Conservation (phyloP, 2,888 invertebrate species). For the Archaeoteleia sp. region DNA sequence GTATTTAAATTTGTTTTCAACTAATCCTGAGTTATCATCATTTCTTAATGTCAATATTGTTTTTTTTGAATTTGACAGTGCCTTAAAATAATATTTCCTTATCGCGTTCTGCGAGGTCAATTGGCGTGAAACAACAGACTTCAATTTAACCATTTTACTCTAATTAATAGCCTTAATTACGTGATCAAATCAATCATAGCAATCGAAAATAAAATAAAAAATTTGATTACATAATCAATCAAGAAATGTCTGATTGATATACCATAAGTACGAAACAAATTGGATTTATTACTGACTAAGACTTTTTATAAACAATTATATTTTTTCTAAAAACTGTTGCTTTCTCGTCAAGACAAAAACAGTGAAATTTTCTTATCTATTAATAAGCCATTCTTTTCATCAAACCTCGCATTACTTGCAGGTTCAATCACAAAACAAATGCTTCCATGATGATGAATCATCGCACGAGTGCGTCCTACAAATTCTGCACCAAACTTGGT, state of each 20-base stretch:
- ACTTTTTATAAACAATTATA: too few species aligned
- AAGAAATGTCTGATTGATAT: neutral
- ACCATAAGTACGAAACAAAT: too few species aligned
- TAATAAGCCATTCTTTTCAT: too few species aligned
- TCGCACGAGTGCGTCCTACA: constrained; percentile 22
- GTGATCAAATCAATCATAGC: neutral
- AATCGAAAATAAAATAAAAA: neutral
- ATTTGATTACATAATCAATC: neutral
- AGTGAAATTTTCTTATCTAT: too few species aligned
- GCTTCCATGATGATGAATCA: constrained; percentile 25
- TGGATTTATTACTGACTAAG: too few species aligned
- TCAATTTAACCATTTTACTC: neutral
- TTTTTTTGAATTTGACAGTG: too few species aligned
- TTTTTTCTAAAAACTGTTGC: too few species aligned
- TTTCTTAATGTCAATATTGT: too few species aligned
- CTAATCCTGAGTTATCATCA: too few species aligned
- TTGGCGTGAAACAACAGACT: neutral
- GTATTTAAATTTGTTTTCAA: too few species aligned
- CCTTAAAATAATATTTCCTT: neutral
- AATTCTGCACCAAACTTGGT: constrained; percentile 3
- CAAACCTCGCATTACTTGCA: neutral
- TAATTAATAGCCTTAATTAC: constrained; percentile 1
- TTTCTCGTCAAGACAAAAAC: too few species aligned
- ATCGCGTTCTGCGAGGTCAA: neutral
- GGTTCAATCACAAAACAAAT: constrained; percentile 29